A percentile compares a stretch with the other conserved stretches of the same genome.
Conservation (phyloP, 2,797 vertebrate species). For the Lithobates pipiens region DNA sequence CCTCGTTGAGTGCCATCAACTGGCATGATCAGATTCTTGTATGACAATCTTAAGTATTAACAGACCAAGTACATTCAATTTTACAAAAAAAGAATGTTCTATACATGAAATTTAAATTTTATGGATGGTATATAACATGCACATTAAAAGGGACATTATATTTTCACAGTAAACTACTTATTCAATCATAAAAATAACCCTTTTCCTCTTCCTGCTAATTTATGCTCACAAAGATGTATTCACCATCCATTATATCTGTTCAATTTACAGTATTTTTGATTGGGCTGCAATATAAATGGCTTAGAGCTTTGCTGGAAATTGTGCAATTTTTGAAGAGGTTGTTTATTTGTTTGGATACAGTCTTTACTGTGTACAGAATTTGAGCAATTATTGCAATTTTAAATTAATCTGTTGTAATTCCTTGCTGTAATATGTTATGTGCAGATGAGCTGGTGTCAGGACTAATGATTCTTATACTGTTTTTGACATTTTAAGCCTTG, state of each 20-base stretch:
- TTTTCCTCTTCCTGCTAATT: no score
- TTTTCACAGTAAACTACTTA: background rate
- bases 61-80: conserved; percentile 58
- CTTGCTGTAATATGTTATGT: background rate
- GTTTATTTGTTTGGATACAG: no score
- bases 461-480: background rate
- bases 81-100: conserved; percentile 53
- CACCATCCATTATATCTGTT: background rate
- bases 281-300: background rate
- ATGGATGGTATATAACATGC: background rate
- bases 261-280: background rate
- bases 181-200: no score
- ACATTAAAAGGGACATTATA: background rate
- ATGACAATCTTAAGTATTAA: conserved; percentile 51
- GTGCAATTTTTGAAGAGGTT: no score
- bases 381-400: background rate
- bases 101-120: background rate
- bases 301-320: no score
- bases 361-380: no score
- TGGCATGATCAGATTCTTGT: conserved; percentile 51
- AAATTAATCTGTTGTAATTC: conserved; percentile 12
- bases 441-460: conserved; percentile 4
- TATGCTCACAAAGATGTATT: background rate
- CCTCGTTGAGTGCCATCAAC: conserved; percentile 20
- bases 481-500: background rate